Percentiles rank a stretch among this genome's conserved stretches.
phyloP scores from a whole-genome alignment of 2,113 vertebrate species.

The Setophaga kirtlandii region DNA sequence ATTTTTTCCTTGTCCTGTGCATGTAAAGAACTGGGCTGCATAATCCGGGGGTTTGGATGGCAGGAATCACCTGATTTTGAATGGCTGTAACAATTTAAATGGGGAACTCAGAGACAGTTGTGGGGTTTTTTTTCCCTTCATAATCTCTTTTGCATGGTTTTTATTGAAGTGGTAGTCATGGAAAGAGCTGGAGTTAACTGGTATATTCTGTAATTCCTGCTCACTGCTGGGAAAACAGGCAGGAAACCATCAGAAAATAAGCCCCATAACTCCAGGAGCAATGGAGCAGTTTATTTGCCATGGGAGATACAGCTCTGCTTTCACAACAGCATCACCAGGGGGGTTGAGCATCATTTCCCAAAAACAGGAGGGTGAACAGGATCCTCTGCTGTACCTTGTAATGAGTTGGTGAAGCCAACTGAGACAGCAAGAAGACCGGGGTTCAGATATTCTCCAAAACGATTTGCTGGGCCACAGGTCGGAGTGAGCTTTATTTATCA shows the following conservation, averaged over 20 bases:
- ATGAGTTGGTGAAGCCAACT: background rate
- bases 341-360: background rate
- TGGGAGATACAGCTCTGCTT: background rate
- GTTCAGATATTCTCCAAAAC: background rate
- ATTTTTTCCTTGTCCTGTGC: background rate
- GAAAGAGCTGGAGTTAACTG: background rate
- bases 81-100: background rate
- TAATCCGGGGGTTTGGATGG: background rate
- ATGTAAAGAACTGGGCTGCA: slow-evolving; percentile 26
- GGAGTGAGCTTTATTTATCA: background rate
- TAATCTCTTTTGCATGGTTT: background rate
- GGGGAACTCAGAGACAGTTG: background rate
- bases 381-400: background rate
- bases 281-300: background rate
- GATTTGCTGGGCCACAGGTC: background rate
- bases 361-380: background rate
- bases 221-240: background rate
- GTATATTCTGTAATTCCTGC: background rate
- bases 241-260: background rate
- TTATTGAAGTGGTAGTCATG: background rate
- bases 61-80: background rate
- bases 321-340: background rate
- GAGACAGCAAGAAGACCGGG: background rate
- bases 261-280: background rate
- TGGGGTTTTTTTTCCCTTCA: background rate